A percentile compares a stretch with the other conserved stretches of the same genome.
These are phyloP conservation scores for Burhinus bistriatus DNA, from an alignment of 2,113 vertebrate genomes.

Conservation along the genomic window DNA sequence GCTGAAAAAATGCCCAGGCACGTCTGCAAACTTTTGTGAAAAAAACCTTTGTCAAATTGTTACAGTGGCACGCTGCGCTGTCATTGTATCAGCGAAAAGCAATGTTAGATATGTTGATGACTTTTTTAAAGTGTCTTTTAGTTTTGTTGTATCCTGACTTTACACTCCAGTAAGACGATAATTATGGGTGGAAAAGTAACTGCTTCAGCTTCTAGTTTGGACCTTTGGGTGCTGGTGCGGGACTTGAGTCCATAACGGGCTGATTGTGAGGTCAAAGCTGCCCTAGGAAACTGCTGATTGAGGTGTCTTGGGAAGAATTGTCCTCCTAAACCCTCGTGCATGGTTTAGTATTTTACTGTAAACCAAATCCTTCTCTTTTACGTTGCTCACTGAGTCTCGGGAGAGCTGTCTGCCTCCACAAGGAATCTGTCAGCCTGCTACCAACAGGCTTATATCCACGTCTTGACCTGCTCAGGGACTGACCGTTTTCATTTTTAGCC, in stretches of 20 bases:
- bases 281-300: background rate
- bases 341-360: accelerated
- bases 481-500: background rate
- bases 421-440: background rate
- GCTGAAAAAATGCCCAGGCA: background rate
- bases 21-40: background rate
- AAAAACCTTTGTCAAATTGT: background rate
- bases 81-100: accelerated
- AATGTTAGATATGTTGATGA: background rate
- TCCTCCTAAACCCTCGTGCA: background rate
- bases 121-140: background rate
- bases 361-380: background rate
- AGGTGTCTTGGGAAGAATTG: background rate
- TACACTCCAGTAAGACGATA: background rate
- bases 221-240: background rate
- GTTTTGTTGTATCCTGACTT: background rate
- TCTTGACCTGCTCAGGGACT: background rate
- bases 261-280: background rate
- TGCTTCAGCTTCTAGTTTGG: background rate
- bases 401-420: background rate
- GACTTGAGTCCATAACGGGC: accelerated
- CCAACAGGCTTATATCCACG: background rate
- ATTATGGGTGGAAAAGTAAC: background rate
- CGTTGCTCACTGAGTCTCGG: accelerated
- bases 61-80: accelerated